phyloP scores from a whole-genome alignment of 2,888 invertebrate genomes.

The Pyrochroa serraticornis region DNA sequence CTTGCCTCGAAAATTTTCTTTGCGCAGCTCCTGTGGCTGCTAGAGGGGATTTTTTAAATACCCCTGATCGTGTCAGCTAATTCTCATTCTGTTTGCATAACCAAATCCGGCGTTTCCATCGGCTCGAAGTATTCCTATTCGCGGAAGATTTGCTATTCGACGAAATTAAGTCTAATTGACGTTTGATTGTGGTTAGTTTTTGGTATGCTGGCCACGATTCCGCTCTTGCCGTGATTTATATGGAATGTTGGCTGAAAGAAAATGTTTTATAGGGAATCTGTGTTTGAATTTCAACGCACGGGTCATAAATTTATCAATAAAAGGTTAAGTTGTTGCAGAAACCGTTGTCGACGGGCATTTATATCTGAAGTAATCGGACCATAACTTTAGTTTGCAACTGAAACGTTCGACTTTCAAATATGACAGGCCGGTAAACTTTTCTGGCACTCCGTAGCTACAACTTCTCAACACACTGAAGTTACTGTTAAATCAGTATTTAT shows the following conservation, averaged over 20 bases:
- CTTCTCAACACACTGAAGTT: too few relatives aligned
- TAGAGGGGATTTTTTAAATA: conserved; percentile 22
- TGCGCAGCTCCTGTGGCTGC: conserved; percentile 1
- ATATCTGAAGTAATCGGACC: conserved; percentile 20
- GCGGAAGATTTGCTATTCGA: conserved; percentile 16
- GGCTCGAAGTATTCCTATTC: conserved; percentile 17
- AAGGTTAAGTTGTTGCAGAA: conserved; percentile 30
- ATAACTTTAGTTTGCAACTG: conserved; percentile 14
- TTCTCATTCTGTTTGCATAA: conserved; percentile 30
- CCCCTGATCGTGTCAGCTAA: conserved; percentile 18
- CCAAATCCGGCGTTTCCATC: conserved; percentile 20
- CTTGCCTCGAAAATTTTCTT: conserved; percentile 18
- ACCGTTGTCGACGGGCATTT: conserved; percentile 25
- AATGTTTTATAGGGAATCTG: conserved; percentile 30
- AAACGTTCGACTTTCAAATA: conserved; percentile 10
- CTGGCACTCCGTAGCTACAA: background rate
- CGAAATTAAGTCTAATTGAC: conserved; percentile 31
- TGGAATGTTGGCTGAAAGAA: conserved; percentile 11
- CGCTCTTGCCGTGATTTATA: conserved; percentile 21
- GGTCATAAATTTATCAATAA: conserved; percentile 34
- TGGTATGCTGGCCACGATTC: conserved; percentile 22
- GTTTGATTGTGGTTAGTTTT: conserved; percentile 29
- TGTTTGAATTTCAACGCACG: conserved; percentile 29
- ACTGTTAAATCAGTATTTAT: too few relatives aligned
- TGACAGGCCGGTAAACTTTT: conserved; percentile 12